phyloP scores from a whole-genome alignment of 2,888 invertebrate genomes.

The Tetheella fluctuosa region DNA sequence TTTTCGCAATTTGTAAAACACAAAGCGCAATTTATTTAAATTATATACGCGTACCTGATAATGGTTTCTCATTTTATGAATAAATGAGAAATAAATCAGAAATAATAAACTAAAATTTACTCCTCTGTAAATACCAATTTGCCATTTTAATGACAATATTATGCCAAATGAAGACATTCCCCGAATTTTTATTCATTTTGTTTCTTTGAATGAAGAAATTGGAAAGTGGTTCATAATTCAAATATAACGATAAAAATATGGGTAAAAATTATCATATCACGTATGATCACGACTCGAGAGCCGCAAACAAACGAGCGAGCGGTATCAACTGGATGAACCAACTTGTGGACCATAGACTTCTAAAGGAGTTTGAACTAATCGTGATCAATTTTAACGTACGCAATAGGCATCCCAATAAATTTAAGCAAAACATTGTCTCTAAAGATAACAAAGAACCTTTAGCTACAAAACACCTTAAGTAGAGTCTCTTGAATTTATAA shows the following conservation, averaged over 20 bases:
- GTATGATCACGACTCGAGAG: slow-evolving; percentile 14
- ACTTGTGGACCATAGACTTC: neutral
- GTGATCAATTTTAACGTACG: neutral
- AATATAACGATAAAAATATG: slow-evolving; percentile 29
- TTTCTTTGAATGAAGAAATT: slow-evolving; percentile 34
- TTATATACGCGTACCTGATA: neutral
- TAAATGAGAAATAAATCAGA: slow-evolving; percentile 22
- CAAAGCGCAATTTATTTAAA: neutral
- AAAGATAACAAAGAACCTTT: too few species aligned
- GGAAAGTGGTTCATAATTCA: slow-evolving; percentile 28
- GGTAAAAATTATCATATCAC: slow-evolving; percentile 38
- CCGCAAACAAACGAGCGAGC: neutral
- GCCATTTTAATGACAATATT: slow-evolving; percentile 37
- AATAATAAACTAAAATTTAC: slow-evolving; percentile 25
- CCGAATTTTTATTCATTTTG: slow-evolving; percentile 31
- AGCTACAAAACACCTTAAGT: too few species aligned
- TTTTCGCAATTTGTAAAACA: neutral
- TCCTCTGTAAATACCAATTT: slow-evolving; percentile 38
- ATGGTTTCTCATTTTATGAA: slow-evolving; percentile 25
- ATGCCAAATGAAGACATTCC: slow-evolving; percentile 43
- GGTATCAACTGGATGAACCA: neutral
- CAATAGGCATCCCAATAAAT: neutral
- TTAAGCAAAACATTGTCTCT: too few species aligned
- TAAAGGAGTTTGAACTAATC: neutral
- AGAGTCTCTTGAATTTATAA: too few species aligned